These are phyloP conservation scores for Calyptommatus sinebrachiatus DNA, from an alignment of 2,113 vertebrate species.

Conservation along the genomic window DNA sequence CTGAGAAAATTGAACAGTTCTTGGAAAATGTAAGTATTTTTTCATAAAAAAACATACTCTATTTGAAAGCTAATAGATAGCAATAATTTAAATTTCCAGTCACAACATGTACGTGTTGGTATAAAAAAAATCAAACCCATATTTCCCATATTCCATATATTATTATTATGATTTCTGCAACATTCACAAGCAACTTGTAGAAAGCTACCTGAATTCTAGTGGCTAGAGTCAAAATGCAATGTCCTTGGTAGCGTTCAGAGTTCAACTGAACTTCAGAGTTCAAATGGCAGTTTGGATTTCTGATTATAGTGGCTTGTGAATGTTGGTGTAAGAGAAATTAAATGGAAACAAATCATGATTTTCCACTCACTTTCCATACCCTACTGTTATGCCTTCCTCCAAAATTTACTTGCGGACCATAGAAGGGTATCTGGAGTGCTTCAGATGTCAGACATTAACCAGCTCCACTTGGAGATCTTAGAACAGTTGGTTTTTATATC, in stretches of 20 bases:
- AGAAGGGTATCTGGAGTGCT: too few relatives aligned
- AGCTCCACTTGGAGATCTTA: too few relatives aligned
- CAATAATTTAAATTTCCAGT: too few relatives aligned
- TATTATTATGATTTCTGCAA: too few relatives aligned
- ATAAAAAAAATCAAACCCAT: too few relatives aligned
- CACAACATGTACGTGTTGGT: too few relatives aligned
- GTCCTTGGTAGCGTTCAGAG: not conserved
- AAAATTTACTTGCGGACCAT: too few relatives aligned
- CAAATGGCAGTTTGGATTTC: not conserved
- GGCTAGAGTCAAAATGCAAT: not conserved
- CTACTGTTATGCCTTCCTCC: not conserved
- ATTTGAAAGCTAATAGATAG: not conserved
- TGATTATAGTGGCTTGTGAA: not conserved
- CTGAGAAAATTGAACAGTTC: constrained; percentile 84
- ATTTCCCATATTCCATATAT: too few relatives aligned
- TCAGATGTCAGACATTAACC: too few relatives aligned
- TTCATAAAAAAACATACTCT: not conserved
- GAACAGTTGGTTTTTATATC: too few relatives aligned
- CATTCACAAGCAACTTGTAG: too few relatives aligned
- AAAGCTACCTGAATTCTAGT: too few relatives aligned
- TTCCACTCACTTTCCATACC: not conserved
- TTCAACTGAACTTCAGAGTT: not conserved
- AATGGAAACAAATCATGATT: not conserved
- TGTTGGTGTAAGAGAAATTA: not conserved
- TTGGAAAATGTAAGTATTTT: constrained; percentile 85